A percentile compares a stretch with the other conserved stretches of the same genome.
These are phyloP conservation scores for Unio pictorum DNA, from an alignment of 2,888 invertebrate species.

Conservation along the genomic window DNA sequence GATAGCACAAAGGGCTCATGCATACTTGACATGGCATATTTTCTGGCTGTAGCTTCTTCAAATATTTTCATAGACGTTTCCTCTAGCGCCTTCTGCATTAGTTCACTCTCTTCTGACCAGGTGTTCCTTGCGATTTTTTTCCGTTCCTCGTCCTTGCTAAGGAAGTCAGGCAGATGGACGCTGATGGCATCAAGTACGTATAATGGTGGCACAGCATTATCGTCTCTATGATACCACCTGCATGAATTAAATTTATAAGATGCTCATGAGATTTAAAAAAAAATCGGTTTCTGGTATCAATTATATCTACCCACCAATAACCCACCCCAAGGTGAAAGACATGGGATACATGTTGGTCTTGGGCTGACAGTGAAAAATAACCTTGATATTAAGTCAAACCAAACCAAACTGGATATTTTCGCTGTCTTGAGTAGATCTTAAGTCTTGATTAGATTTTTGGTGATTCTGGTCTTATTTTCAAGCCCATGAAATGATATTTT, in stretches of 20 bases:
- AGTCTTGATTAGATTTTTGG: no score
- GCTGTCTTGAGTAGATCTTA: no score
- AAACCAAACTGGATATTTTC: no score
- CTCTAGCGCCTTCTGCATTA: slow-evolving; percentile 38
- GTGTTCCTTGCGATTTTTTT: slow-evolving; percentile 31
- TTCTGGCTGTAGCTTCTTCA: slow-evolving; percentile 34
- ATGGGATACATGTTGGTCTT: no score
- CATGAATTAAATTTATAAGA: slow-evolving; percentile 1
- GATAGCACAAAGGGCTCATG: background rate
- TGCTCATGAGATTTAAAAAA: no score
- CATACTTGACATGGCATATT: slow-evolving; percentile 48
- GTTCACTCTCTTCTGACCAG: slow-evolving; percentile 44
- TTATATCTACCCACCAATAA: no score
- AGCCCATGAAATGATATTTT: no score
- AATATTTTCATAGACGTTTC: slow-evolving; percentile 29
- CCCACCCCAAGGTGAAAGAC: no score
- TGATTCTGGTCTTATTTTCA: no score
- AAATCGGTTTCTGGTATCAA: no score
- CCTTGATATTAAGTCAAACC: no score
- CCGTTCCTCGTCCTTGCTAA: slow-evolving; percentile 28
- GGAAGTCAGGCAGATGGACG: slow-evolving; percentile 39
- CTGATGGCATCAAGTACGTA: slow-evolving; percentile 49
- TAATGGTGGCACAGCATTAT: slow-evolving; percentile 44
- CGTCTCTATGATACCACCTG: slow-evolving; percentile 51
- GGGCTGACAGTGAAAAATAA: no score